Conservation (phyloP, 2,113 vertebrate genomes). For the Poeciliopsis turrubarensis region DNA sequence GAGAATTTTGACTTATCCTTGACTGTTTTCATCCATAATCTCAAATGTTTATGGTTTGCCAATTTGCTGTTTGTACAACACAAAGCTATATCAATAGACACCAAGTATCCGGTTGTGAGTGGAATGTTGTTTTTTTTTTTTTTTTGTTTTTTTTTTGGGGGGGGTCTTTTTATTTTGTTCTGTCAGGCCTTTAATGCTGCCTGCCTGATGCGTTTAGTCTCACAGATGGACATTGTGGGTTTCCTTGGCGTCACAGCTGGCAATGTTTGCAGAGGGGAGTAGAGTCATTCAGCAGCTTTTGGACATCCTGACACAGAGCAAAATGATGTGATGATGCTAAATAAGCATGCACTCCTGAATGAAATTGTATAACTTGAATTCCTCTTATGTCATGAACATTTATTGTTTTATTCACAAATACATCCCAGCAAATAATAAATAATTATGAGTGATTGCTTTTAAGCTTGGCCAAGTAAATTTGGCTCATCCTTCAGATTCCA, state of each 20-base stretch:
- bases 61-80: neutral
- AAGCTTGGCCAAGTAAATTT: no score
- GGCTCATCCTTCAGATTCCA: no score
- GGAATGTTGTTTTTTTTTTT: neutral
- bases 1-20: constrained; percentile 35
- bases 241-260: constrained; percentile 53
- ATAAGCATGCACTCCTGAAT: constrained; percentile 26
- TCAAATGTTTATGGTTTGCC: neutral
- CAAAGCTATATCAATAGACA: constrained; percentile 16
- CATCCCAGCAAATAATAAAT: no score
- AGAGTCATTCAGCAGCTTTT: constrained; percentile 34
- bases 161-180: neutral
- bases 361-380: constrained; percentile 31
- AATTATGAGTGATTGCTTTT: no score
- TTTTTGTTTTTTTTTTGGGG: neutral
- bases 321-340: constrained; percentile 36
- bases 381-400: constrained; percentile 45
- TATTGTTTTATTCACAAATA: no score
- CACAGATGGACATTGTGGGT: constrained; percentile 44
- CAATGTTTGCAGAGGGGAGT: constrained; percentile 39
- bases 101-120: neutral
- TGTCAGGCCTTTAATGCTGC: constrained; percentile 31
- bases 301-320: constrained; percentile 35
- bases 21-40: constrained; percentile 5
- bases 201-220: constrained; percentile 32